A percentile compares a stretch with the other conserved stretches of the same genome.
phyloP scores from a whole-genome alignment of 2,888 invertebrate genomes.

The Oxystoma pomonae region DNA sequence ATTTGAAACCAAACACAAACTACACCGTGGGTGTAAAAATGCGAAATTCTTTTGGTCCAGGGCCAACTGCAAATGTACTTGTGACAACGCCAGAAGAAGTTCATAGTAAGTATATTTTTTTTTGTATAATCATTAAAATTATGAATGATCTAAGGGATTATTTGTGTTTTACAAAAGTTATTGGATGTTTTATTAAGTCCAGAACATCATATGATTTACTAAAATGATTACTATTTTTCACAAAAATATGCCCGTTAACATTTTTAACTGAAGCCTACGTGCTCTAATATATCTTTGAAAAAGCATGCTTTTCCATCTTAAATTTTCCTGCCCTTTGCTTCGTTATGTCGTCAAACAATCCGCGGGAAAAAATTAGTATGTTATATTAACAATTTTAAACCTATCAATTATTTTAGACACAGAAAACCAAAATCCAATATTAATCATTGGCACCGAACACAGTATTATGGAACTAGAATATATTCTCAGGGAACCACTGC shows the following conservation, averaged over 20 bases:
- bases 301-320: too few species aligned
- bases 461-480: conserved; percentile 64
- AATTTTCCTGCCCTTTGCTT: too few species aligned
- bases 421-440: conserved; percentile 62
- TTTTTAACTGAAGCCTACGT: too few species aligned
- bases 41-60: conserved; percentile 75
- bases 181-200: too few species aligned
- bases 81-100: conserved; percentile 67
- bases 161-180: too few species aligned
- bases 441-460: conserved; percentile 67
- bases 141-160: too few species aligned
- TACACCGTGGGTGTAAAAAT: conserved; percentile 77
- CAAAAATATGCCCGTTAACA: too few species aligned
- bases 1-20: conserved; percentile 64
- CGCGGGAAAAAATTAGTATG: too few species aligned
- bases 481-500: conserved; percentile 63
- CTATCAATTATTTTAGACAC: conserved; percentile 59
- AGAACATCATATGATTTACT: background rate
- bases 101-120: conserved; percentile 57
- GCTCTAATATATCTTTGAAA: too few species aligned
- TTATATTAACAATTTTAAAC: too few species aligned
- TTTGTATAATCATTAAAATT: too few species aligned
- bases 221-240: background rate
- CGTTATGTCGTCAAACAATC: too few species aligned
- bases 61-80: conserved; percentile 62